Evolutionary conservation across 2,797 vertebrate genomes (phyloP).

Genomic region (Psittacula echo): DNA sequence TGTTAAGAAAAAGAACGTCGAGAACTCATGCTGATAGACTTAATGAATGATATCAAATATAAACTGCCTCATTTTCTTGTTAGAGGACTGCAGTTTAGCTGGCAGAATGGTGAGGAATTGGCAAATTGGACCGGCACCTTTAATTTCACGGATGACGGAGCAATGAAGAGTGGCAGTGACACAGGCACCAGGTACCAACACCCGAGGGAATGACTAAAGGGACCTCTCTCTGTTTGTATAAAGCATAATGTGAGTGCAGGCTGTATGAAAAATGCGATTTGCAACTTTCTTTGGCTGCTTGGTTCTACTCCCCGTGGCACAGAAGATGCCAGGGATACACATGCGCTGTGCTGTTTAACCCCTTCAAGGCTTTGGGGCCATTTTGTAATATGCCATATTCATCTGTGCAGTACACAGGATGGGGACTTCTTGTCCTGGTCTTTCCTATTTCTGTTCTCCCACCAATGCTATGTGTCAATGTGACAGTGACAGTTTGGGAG

Average conservation of each 20-base stretch:
- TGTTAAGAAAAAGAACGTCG: constrained; percentile 10
- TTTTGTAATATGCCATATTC: neutral
- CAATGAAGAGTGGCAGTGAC: constrained; percentile 93
- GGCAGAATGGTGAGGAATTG: constrained; percentile 97
- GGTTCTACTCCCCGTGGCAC: neutral
- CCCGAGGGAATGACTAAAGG: constrained; percentile 70
- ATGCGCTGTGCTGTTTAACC: neutral
- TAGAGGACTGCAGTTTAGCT: constrained; percentile 98
- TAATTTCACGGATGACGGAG: constrained; percentile 95
- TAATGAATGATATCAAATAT: constrained; percentile 75
- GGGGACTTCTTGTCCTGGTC: neutral
- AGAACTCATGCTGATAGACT: constrained; percentile 44
- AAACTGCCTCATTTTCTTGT: constrained; percentile 95
- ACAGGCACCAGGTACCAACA: constrained; percentile 95
- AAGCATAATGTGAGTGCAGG: neutral
- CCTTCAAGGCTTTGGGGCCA: neutral
- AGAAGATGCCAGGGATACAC: neutral
- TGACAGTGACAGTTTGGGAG: neutral
- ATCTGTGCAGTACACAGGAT: neutral
- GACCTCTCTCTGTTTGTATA: neutral
- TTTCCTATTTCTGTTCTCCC: neutral
- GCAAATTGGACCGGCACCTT: constrained; percentile 97
- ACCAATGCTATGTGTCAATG: neutral
- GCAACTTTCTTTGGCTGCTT: neutral
- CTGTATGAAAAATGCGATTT: neutral